These are phyloP conservation scores for Montifringilla adamsi DNA, from an alignment of 2,113 vertebrate genomes.

Conservation along the genomic window DNA sequence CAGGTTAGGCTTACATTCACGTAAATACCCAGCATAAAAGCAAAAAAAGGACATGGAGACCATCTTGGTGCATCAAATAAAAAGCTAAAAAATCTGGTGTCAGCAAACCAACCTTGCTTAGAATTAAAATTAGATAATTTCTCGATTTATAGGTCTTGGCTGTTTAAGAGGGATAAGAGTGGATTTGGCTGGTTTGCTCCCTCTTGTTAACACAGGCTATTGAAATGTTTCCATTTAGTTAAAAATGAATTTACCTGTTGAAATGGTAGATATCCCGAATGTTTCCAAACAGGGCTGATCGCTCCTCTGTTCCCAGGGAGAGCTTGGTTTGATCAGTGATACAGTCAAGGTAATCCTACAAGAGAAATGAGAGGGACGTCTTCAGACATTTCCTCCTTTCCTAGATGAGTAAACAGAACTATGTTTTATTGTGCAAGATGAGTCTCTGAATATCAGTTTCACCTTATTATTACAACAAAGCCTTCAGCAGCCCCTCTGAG, in stretches of 20 bases:
- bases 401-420: slow-evolving; percentile 5
- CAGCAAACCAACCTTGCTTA: not conserved
- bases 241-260: slow-evolving; percentile 82
- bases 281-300: slow-evolving; percentile 92
- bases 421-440: slow-evolving; percentile 28
- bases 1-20: not conserved
- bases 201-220: not conserved
- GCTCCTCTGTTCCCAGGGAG: slow-evolving; percentile 86
- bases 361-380: slow-evolving; percentile 41
- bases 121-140: not conserved
- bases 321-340: slow-evolving; percentile 88
- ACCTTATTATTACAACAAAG: slow-evolving; percentile 19
- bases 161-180: not conserved
- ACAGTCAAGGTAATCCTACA: slow-evolving; percentile 91
- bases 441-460: slow-evolving; percentile 39
- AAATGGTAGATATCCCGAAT: slow-evolving; percentile 93
- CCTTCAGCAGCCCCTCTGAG: slow-evolving; percentile 12
- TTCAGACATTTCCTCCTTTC: slow-evolving; percentile 39
- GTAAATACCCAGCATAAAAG: not conserved
- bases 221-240: not conserved
- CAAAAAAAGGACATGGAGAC: not conserved
- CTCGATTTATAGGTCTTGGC: not conserved
- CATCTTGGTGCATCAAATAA: not conserved
- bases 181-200: not conserved
- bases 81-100: not conserved